A percentile compares a stretch with the other conserved stretches of the same genome.
These are phyloP conservation scores for Ectemnius cavifrons DNA, from an alignment of 2,888 invertebrate genomes.

Conservation along the genomic window DNA sequence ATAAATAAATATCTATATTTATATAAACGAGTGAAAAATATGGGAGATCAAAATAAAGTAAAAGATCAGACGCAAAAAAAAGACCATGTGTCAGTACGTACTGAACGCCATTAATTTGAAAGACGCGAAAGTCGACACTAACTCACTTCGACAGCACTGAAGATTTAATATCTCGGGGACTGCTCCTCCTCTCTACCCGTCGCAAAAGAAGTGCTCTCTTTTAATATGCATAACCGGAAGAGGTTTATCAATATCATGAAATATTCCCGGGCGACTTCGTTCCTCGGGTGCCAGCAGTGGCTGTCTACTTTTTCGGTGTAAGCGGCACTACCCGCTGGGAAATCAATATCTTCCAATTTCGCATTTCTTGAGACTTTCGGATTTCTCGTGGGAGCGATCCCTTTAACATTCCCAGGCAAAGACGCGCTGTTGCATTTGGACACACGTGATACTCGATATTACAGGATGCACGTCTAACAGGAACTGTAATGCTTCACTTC, in stretches of 20 bases:
- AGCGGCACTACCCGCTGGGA: constrained; percentile 37
- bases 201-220: constrained; percentile 26
- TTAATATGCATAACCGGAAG: constrained; percentile 43
- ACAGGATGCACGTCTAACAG: no score
- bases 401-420: constrained; percentile 23
- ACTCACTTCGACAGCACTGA: no score
- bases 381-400: constrained; percentile 50
- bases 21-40: no score
- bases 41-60: no score
- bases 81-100: no score
- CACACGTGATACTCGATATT: constrained; percentile 14
- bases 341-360: constrained; percentile 55
- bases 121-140: no score
- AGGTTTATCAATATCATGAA: constrained; percentile 45
- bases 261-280: constrained; percentile 38
- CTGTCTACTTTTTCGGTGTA: constrained; percentile 28
- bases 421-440: constrained; percentile 22
- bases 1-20: no score
- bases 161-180: no score
- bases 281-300: constrained; percentile 11
- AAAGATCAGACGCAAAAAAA: no score
- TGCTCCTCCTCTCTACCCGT: no score
- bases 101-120: no score
- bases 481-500: no score
- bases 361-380: constrained; percentile 43